These are phyloP conservation scores for Glaucidium brasilianum DNA, from an alignment of 2,113 vertebrate genomes.

Conservation along the genomic window DNA sequence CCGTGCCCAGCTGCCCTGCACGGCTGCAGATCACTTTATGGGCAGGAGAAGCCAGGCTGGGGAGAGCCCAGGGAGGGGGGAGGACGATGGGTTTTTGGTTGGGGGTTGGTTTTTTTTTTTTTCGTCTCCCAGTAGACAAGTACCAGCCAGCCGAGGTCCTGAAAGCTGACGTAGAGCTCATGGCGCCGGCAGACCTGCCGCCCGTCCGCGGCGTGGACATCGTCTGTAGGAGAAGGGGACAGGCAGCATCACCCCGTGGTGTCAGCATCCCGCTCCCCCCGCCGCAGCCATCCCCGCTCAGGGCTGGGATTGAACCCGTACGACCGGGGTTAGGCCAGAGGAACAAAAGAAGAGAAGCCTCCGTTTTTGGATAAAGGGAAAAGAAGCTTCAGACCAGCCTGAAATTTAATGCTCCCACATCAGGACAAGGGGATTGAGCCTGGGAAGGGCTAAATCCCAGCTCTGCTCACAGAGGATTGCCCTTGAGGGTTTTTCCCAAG, in stretches of 20 bases:
- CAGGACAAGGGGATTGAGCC: neutral
- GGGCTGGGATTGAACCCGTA: rapidly evolving
- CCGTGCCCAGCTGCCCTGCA: neutral
- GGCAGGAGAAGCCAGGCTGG: neutral
- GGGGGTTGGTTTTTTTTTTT: neutral
- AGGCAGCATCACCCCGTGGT: rapidly evolving
- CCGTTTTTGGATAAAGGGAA: rapidly evolving
- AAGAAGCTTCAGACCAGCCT: neutral
- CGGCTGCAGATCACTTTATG: neutral
- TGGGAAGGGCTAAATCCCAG: neutral
- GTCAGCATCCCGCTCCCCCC: rapidly evolving
- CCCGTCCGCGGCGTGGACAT: conserved; percentile 61
- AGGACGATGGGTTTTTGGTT: rapidly evolving
- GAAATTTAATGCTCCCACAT: rapidly evolving
- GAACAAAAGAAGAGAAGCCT: rapidly evolving
- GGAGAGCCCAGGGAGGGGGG: neutral
- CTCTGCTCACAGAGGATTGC: neutral
- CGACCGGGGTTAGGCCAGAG: rapidly evolving
- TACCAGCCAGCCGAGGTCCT: conserved; percentile 97
- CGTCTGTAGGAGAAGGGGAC: conserved; percentile 70
- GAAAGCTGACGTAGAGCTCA: conserved; percentile 95
- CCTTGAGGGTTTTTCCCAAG: neutral
- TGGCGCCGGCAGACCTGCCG: conserved; percentile 88
- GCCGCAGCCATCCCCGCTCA: rapidly evolving
- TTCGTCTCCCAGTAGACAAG: neutral